phyloP scores from a whole-genome alignment of 1,140 invertebrate genomes.

The Calycopis cecrops region DNA sequence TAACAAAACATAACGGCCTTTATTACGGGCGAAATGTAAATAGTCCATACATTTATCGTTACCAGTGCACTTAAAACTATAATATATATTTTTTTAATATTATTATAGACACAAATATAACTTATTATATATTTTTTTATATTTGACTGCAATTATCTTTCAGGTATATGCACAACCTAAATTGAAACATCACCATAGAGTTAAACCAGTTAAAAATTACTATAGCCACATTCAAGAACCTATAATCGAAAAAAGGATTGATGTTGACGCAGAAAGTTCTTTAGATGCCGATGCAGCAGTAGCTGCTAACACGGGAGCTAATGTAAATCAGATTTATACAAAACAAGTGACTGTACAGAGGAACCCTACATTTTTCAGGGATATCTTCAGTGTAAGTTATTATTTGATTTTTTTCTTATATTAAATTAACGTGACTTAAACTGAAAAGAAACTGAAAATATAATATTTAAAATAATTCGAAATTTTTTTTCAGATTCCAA shows the following conservation, averaged over 20 bases:
- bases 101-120: too few species aligned
- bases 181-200: conserved; percentile 43
- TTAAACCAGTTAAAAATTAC: conserved; percentile 45
- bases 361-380: conserved; percentile 55
- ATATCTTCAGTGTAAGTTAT: conserved; percentile 61
- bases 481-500: conserved; percentile 55
- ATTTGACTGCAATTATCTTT: conserved; percentile 4
- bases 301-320: conserved; percentile 25
- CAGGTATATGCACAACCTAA: conserved; percentile 43
- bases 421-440: too few species aligned
- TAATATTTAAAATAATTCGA: not conserved
- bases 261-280: conserved; percentile 39
- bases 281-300: conserved; percentile 29
- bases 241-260: conserved; percentile 48
- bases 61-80: too few species aligned
- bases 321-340: conserved; percentile 32
- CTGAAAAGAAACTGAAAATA: not conserved
- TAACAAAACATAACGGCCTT: too few species aligned
- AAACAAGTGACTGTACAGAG: conserved; percentile 46
- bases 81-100: too few species aligned
- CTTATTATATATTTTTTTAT: too few species aligned
- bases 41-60: too few species aligned
- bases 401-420: not conserved
- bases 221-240: conserved; percentile 39
- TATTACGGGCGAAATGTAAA: too few species aligned